A percentile compares a stretch with the other conserved stretches of the same genome.
phyloP scores from a whole-genome alignment of 2,888 invertebrate species.

The Pterostichus niger region DNA sequence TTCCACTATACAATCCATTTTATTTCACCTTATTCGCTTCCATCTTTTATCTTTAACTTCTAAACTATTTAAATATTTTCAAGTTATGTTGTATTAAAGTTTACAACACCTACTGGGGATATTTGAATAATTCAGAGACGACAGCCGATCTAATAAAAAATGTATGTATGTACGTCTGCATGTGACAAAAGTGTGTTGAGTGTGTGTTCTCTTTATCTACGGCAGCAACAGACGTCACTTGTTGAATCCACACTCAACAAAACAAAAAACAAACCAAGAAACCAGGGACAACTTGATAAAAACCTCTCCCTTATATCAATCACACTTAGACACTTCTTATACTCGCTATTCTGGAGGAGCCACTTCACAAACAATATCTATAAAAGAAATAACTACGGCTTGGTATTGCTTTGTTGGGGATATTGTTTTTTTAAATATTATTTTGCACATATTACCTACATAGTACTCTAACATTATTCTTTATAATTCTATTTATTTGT shows the following conservation, averaged over 20 bases:
- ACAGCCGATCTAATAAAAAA: constrained; percentile 35
- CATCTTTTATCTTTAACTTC: too few species aligned
- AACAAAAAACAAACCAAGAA: constrained; percentile 45
- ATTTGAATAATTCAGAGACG: constrained; percentile 38
- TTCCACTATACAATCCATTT: too few species aligned
- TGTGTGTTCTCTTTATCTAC: not conserved
- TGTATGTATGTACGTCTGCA: constrained; percentile 33
- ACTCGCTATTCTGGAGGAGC: constrained; percentile 3
- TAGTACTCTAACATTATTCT: too few species aligned
- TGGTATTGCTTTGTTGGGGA: too few species aligned
- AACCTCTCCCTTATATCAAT: constrained; percentile 26
- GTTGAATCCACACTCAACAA: constrained; percentile 41
- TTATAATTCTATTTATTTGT: too few species aligned
- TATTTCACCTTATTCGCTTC: too few species aligned
- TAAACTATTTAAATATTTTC: too few species aligned
- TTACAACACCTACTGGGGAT: constrained; percentile 1
- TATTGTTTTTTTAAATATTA: too few species aligned
- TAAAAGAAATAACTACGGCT: not conserved
- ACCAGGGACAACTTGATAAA: constrained; percentile 37
- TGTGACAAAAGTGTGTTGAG: constrained; percentile 8
- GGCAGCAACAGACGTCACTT: constrained; percentile 45
- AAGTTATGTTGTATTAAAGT: not conserved
- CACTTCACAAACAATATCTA: constrained; percentile 7
- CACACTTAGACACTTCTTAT: constrained; percentile 38
- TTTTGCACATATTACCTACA: too few species aligned